phyloP scores from a whole-genome alignment of 1,140 invertebrate genomes.

The Macrobrachium rosenbergii region DNA sequence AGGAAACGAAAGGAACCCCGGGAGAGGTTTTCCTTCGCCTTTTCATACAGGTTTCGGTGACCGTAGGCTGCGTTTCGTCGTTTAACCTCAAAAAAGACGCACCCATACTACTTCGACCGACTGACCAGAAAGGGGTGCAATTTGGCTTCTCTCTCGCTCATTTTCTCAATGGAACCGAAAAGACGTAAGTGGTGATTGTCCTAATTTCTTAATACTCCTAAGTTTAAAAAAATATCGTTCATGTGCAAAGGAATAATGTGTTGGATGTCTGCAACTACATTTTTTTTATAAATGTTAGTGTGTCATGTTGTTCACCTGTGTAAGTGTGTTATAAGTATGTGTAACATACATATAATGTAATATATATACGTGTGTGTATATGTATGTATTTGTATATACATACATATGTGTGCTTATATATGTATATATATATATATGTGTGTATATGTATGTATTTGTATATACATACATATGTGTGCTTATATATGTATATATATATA shows the following conservation, averaged over 20 bases:
- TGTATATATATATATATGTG: too few relatives aligned
- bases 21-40: too few relatives aligned
- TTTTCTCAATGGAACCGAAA: constrained; percentile 7
- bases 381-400: background rate
- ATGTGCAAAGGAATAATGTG: background rate
- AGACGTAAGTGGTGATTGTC: constrained; percentile 3
- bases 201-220: background rate
- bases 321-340: background rate
- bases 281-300: background rate
- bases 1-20: too few relatives aligned
- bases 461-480: too few relatives aligned
- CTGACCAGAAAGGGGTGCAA: background rate
- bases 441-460: too few relatives aligned
- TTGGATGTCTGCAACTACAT: background rate
- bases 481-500: too few relatives aligned
- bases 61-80: too few relatives aligned
- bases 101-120: background rate
- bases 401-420: background rate
- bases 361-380: background rate
- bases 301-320: background rate
- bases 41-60: too few relatives aligned
- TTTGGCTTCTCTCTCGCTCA: constrained; percentile 29
- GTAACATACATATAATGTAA: background rate
- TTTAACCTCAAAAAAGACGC: background rate
- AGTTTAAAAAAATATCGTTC: background rate